Evolutionary conservation across 2,888 invertebrate genomes (phyloP).

Genomic region (Protodeltote pygarga): DNA sequence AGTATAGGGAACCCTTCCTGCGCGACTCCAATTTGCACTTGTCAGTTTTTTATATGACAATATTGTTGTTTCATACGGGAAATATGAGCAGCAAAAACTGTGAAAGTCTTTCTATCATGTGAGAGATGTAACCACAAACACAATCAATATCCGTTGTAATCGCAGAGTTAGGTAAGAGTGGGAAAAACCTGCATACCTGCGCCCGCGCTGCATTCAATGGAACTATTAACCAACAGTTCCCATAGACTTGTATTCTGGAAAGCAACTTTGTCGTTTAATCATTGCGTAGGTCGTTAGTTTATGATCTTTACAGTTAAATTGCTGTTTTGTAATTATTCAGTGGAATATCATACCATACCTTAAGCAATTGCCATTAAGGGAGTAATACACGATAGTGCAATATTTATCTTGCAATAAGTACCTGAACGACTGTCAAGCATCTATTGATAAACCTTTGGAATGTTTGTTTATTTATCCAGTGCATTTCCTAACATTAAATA

Average conservation of each 20-base stretch:
- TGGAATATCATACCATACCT: slow-evolving; percentile 1
- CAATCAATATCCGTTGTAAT: slow-evolving; percentile 83
- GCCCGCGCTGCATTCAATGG: slow-evolving; percentile 61
- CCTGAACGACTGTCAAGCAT: no score
- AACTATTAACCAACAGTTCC: slow-evolving; percentile 67
- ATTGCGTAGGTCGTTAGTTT: slow-evolving; percentile 27
- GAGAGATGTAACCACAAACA: slow-evolving; percentile 68
- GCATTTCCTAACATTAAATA: no score
- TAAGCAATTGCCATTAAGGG: no score
- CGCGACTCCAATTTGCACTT: no score
- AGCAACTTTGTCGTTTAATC: slow-evolving; percentile 44
- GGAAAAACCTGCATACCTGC: slow-evolving; percentile 67
- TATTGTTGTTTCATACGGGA: slow-evolving; percentile 37
- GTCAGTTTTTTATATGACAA: slow-evolving; percentile 15
- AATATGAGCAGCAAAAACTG: slow-evolving; percentile 62
- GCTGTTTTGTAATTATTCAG: slow-evolving; percentile 9
- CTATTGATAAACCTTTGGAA: no score
- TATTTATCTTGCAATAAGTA: no score
- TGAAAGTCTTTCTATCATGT: slow-evolving; percentile 70
- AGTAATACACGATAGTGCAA: no score
- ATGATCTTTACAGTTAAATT: slow-evolving; percentile 24
- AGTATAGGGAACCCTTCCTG: no score
- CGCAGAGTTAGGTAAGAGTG: slow-evolving; percentile 75
- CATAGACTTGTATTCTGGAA: slow-evolving; percentile 72
- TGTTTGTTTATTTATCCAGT: no score